These are phyloP conservation scores for Sarcoramphus papa DNA, from an alignment of 2,797 vertebrate species.

Conservation along the genomic window DNA sequence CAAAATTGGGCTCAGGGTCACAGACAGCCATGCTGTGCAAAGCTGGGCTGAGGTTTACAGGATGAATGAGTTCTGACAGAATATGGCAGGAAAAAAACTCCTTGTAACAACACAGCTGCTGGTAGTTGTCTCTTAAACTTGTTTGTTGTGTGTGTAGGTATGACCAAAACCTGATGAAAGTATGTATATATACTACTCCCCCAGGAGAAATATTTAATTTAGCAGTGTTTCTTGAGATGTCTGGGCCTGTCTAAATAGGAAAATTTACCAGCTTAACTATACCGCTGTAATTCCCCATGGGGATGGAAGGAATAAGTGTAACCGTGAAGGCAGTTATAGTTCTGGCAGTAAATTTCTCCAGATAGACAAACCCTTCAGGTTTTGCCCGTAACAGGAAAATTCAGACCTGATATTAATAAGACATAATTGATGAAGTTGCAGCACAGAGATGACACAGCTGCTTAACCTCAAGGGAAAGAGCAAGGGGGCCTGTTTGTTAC, in stretches of 20 bases:
- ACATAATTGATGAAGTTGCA: neutral
- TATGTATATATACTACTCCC: neutral
- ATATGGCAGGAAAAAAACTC: neutral
- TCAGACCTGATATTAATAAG: neutral
- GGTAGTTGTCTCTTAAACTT: neutral
- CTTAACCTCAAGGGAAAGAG: neutral
- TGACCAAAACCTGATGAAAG: neutral
- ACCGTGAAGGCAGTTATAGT: neutral
- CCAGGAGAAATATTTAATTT: slow-evolving; percentile 32
- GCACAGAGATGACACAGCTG: neutral
- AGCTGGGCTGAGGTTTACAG: neutral
- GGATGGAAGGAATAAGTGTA: neutral
- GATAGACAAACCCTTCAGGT: slow-evolving; percentile 10
- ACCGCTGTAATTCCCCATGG: neutral
- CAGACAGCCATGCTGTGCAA: neutral
- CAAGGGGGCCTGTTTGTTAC: neutral
- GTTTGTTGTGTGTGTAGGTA: neutral
- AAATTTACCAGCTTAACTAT: slow-evolving; percentile 30
- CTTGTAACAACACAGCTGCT: neutral
- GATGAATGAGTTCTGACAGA: neutral
- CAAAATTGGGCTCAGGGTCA: neutral
- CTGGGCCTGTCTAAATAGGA: slow-evolving; percentile 25
- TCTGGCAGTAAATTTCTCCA: slow-evolving; percentile 42
- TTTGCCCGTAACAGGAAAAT: neutral
- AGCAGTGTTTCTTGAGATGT: slow-evolving; percentile 11